Conservation (phyloP, 1,140 invertebrate genomes). For the Heliconius hermathena region DNA sequence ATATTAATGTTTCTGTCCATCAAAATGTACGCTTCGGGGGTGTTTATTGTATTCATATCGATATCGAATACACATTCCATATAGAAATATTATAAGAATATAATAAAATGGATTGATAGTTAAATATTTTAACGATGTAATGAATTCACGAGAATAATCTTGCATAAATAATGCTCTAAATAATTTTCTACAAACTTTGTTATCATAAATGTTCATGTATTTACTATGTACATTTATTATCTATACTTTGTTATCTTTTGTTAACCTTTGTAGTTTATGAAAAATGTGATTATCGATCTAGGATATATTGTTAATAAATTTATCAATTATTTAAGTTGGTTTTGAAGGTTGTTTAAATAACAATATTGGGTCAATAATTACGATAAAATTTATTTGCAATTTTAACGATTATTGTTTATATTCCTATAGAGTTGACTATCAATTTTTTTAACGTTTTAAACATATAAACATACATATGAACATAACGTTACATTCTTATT, state of each 20-base stretch:
- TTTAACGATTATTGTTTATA: background rate
- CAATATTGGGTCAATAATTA: background rate
- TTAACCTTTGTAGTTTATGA: background rate
- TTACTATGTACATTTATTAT: background rate
- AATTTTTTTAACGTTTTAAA: background rate
- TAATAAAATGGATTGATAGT: too few species aligned
- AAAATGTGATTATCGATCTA: background rate
- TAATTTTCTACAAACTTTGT: background rate
- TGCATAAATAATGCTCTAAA: too few species aligned
- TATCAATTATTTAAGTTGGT: background rate
- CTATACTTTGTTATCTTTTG: background rate
- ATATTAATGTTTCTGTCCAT: background rate
- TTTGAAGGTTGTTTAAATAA: background rate
- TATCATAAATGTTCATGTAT: background rate
- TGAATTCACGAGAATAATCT: too few species aligned
- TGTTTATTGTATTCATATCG: background rate
- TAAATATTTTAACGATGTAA: too few species aligned
- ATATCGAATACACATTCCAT: too few species aligned
- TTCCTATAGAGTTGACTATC: background rate
- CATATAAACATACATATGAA: too few species aligned
- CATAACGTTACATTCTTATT: too few species aligned
- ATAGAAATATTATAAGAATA: too few species aligned
- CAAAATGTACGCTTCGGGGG: background rate
- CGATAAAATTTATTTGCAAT: background rate
- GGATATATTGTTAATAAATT: conserved; percentile 4